Conservation (phyloP, 2,888 invertebrate genomes). For the Conus canariensis region DNA sequence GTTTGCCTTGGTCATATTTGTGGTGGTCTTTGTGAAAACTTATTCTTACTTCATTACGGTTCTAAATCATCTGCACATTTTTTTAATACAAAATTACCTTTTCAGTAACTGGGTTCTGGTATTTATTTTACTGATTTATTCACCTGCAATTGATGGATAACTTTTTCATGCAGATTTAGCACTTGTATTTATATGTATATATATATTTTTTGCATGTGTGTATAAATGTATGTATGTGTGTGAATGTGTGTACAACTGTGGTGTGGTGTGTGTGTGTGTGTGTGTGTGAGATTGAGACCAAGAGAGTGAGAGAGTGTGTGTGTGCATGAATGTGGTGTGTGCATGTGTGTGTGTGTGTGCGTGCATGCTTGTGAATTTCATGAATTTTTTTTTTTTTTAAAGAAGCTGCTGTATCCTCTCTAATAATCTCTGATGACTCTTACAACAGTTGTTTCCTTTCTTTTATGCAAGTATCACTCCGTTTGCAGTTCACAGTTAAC, state of each 20-base stretch:
- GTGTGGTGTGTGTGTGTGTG: background rate
- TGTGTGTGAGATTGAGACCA: background rate
- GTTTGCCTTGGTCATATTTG: background rate
- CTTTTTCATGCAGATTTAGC: background rate
- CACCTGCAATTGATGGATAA: background rate
- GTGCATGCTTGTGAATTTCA: background rate
- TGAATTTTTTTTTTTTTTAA: background rate
- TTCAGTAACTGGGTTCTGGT: background rate
- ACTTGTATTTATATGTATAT: background rate
- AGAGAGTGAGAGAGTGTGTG: background rate
- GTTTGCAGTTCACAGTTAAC: conserved; percentile 23
- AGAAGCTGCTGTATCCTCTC: background rate
- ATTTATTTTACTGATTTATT: background rate
- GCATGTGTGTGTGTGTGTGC: background rate
- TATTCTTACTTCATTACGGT: background rate
- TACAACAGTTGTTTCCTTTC: conserved; percentile 24
- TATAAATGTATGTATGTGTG: background rate
- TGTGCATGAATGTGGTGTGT: background rate
- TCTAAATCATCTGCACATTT: background rate
- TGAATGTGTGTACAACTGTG: background rate
- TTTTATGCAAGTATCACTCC: conserved; percentile 31
- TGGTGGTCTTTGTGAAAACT: background rate
- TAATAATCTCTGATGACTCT: background rate
- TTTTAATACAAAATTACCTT: background rate
- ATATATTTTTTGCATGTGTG: background rate